Percentiles rank a stretch among this genome's conserved stretches.
phyloP scores from a whole-genome alignment of 2,113 vertebrate genomes.

The Ceyx margarethae region DNA sequence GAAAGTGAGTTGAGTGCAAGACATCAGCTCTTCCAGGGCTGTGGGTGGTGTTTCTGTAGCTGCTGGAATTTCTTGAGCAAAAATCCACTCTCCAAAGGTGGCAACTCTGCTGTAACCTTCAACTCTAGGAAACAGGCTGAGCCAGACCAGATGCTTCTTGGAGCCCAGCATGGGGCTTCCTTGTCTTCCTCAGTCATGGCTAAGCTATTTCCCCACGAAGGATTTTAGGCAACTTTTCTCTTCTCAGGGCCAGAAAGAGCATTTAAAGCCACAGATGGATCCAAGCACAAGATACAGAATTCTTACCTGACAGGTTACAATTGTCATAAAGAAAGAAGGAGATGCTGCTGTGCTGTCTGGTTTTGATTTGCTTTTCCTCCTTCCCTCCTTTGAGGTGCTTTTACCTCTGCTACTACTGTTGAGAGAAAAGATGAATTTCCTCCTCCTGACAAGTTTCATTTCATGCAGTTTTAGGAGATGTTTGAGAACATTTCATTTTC shows the following conservation, averaged over 20 bases:
- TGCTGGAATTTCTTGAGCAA: neutral
- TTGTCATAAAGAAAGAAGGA: neutral
- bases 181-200: constrained; percentile 47
- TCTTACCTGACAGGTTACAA: neutral
- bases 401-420: neutral
- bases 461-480: constrained; percentile 6
- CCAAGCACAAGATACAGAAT: neutral
- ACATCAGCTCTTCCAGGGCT: neutral
- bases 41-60: neutral
- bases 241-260: constrained; percentile 3
- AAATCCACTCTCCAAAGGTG: neutral
- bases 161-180: neutral
- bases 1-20: neutral
- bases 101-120: neutral
- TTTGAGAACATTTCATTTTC: constrained; percentile 24
- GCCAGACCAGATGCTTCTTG: constrained; percentile 36
- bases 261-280: constrained; percentile 5
- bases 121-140: constrained; percentile 53
- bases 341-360: neutral
- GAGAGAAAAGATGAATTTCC: neutral
- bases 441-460: neutral
- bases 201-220: constrained; percentile 2
- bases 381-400: neutral
- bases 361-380: neutral
- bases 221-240: constrained; percentile 25